Evolutionary conservation across 2,797 vertebrate genomes (phyloP), one percentile per base, ranked within the genome.

Genomic region (Sebastes glaucus): DNA sequence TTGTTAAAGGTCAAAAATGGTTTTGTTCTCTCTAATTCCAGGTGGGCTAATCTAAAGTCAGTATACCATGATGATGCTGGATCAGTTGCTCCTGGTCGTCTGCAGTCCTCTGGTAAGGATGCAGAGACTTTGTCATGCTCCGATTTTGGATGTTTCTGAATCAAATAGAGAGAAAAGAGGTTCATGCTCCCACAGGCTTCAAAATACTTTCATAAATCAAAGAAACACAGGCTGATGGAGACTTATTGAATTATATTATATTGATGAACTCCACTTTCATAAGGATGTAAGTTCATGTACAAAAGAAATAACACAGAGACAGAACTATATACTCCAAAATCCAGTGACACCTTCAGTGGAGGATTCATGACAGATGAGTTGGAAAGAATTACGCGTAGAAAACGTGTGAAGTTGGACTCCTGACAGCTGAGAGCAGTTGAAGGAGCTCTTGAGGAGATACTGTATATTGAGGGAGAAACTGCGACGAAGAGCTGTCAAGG

Each of bases 401-500:
- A 49, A 42, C 0, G 72, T 49, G 23, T 56, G 66, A 80, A 81
- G 32, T 25, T n/a, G 35, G n/a, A 67, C 33, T 70, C 8, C 13
- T 81, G 77, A 84, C 60, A 73, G 71, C 55, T 22, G 69, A 83
- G 59, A 55, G 67, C 33, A 55, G 61, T 42, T 46, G 23, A 59
- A 60, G 42, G 13, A 63, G 57, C 57, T 71, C 56, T 71, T 16
- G 53, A 66, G 71, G 28, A 82, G 35, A 72, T 55, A 20, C 20
- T 52, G 49, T 52, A 18, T 10, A 4, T 46, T 11, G 52, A 64
- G 6, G 20, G 23, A 66, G 22, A 71, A 66, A 28, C n/a, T 61
- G 53, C 11, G 22, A 25, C 3, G 35, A 71, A 66, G 77, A 82
- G 42, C 80, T 81, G 72, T 77, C 77, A 75, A 62, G n/a, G 33